Evolutionary conservation across 2,888 invertebrate species (phyloP).

Genomic region (Dynastes maya): DNA sequence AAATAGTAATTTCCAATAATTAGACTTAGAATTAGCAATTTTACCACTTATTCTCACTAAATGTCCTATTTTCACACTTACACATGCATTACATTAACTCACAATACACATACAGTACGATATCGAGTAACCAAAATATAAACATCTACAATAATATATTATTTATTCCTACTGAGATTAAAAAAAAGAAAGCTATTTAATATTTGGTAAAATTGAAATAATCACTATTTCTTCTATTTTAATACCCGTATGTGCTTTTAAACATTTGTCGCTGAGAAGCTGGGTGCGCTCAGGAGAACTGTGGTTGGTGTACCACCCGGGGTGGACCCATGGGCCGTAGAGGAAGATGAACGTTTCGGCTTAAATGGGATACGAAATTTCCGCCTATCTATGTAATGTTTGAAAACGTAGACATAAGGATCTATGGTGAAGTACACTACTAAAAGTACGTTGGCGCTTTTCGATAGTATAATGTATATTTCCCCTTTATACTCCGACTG

Average conservation of each 20-base stretch:
- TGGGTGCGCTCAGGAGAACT: slow-evolving; percentile 59
- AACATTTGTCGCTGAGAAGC: slow-evolving; percentile 38
- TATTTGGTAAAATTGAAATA: slow-evolving; percentile 31
- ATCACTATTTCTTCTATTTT: slow-evolving; percentile 3
- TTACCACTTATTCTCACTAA: too few species aligned
- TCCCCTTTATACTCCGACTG: slow-evolving; percentile 62
- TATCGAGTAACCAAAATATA: slow-evolving; percentile 23
- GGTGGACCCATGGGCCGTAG: slow-evolving; percentile 55
- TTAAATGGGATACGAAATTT: slow-evolving; percentile 55
- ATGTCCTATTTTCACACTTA: not conserved
- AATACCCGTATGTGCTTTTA: slow-evolving; percentile 18
- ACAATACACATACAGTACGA: slow-evolving; percentile 18
- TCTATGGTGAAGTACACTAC: slow-evolving; percentile 88
- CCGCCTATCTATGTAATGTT: slow-evolving; percentile 72
- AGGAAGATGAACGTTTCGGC: slow-evolving; percentile 46
- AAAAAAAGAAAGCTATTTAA: slow-evolving; percentile 34
- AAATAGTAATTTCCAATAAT: too few species aligned
- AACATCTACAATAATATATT: slow-evolving; percentile 25
- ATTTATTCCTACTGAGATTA: slow-evolving; percentile 20
- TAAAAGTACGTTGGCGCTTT: slow-evolving; percentile 82
- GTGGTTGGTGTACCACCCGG: slow-evolving; percentile 59
- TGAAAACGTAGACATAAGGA: slow-evolving; percentile 87
- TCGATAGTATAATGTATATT: slow-evolving; percentile 71
- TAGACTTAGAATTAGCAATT: too few species aligned
- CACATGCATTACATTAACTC: slow-evolving; percentile 5